Evolutionary conservation across 2,797 vertebrate species (phyloP).

Genomic region (Leptodactylus fallax): DNA sequence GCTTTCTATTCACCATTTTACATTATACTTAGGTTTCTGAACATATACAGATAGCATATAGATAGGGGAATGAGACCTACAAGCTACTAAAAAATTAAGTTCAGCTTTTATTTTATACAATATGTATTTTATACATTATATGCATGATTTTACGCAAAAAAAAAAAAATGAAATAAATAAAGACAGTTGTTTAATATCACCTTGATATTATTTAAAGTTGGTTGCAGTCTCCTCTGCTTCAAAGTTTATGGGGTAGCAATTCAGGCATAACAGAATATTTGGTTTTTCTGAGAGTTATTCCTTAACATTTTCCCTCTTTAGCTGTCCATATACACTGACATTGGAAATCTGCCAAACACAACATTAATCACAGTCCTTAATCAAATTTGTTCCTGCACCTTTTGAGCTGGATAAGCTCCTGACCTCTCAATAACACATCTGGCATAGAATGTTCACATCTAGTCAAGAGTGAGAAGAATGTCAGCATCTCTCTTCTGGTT

Average conservation of each 20-base stretch:
- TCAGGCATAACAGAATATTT: background rate
- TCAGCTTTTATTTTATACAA: no score
- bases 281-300: background rate
- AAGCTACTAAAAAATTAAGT: no score
- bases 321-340: background rate
- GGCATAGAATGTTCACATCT: background rate
- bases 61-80: no score
- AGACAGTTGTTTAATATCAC: background rate
- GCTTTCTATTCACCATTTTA: no score
- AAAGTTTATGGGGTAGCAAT: background rate
- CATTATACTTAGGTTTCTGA: no score
- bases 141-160: background rate
- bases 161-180: background rate
- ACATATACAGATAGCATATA: no score
- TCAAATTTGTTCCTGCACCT: conserved; percentile 24
- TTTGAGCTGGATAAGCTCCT: conserved; percentile 8
- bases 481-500: background rate
- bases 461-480: background rate
- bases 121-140: background rate
- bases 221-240: no score
- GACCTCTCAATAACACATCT: conserved; percentile 18
- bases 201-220: background rate
- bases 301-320: background rate
- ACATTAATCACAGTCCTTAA: conserved; percentile 31
- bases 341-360: background rate